A percentile compares a stretch with the other conserved stretches of the same genome.
Evolutionary conservation across 30 jellyfish, hydroid and myxozoan species (phyloP).

Genomic region (Catostylus mosaicus): DNA sequence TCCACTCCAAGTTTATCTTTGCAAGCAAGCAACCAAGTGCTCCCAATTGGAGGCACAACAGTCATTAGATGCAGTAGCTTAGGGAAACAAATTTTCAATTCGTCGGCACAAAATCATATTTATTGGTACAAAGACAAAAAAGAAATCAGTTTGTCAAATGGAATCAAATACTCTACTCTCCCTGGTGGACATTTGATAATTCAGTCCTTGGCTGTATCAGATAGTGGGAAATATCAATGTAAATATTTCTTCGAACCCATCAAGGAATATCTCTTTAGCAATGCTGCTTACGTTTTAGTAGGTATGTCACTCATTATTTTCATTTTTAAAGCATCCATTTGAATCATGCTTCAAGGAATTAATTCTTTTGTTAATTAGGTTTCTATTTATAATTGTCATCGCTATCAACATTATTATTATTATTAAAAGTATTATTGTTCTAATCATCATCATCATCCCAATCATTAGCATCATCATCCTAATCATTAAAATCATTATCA

Average conservation of each 20-base stretch:
- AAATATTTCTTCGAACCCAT: no score
- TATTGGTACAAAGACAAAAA: slow-evolving; percentile 6
- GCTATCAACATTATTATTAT: no score
- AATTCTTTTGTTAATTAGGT: no score
- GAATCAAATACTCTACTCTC: neutral
- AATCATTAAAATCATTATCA: no score
- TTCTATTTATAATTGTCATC: no score
- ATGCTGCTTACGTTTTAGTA: neutral
- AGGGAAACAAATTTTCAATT: neutral
- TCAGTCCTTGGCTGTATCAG: neutral
- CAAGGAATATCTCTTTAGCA: neutral
- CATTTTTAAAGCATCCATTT: no score
- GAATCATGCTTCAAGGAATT: no score
- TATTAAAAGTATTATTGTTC: no score
- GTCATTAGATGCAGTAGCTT: neutral
- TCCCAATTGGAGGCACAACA: neutral
- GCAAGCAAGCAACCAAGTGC: neutral
- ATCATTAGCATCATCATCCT: no score
- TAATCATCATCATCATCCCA: no score
- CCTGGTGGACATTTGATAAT: slow-evolving; percentile 6
- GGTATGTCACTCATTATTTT: neutral
- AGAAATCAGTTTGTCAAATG: neutral
- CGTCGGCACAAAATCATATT: neutral
- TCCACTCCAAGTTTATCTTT: neutral
- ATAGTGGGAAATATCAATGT: slow-evolving; percentile 4